These are phyloP conservation scores for Protonibea diacanthus DNA, from an alignment of 2,797 vertebrate genomes.

Conservation along the genomic window DNA sequence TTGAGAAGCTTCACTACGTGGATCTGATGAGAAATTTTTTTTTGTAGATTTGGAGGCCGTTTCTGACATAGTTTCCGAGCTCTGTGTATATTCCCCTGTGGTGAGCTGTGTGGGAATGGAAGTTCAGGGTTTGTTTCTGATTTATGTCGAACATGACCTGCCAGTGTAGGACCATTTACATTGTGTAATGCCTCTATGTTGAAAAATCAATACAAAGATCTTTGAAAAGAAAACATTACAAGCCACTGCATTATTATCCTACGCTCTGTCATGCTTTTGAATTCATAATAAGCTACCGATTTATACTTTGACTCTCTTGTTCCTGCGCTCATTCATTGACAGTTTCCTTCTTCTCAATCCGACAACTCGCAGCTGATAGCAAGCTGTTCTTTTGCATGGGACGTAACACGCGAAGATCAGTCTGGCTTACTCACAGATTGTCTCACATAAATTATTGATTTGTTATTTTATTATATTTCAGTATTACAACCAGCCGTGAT, in stretches of 20 bases:
- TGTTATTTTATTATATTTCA: slow-evolving; percentile 17
- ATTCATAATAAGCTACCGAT: background rate
- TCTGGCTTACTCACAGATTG: slow-evolving; percentile 17
- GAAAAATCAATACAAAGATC: background rate
- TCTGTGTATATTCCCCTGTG: background rate
- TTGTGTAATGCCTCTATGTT: background rate
- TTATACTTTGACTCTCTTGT: slow-evolving; percentile 8
- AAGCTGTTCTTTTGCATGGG: slow-evolving; percentile 26
- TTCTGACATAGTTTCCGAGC: background rate
- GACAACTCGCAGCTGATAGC: slow-evolving; percentile 23
- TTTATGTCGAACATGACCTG: background rate
- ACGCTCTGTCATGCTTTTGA: background rate
- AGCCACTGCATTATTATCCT: background rate
- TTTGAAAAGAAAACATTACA: background rate
- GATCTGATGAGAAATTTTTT: background rate
- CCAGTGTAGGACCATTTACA: background rate
- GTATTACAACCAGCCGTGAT: background rate
- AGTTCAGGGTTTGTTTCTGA: background rate
- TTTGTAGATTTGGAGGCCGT: background rate
- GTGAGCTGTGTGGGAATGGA: background rate
- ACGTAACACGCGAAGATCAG: slow-evolving; percentile 9
- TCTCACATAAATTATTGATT: slow-evolving; percentile 50
- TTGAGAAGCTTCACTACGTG: background rate
- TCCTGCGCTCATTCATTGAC: slow-evolving; percentile 16
- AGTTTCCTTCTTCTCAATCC: slow-evolving; percentile 23